These are phyloP conservation scores for Porites divaricata DNA, from an alignment of 92 coral and sea anemone genomes.

Conservation along the genomic window DNA sequence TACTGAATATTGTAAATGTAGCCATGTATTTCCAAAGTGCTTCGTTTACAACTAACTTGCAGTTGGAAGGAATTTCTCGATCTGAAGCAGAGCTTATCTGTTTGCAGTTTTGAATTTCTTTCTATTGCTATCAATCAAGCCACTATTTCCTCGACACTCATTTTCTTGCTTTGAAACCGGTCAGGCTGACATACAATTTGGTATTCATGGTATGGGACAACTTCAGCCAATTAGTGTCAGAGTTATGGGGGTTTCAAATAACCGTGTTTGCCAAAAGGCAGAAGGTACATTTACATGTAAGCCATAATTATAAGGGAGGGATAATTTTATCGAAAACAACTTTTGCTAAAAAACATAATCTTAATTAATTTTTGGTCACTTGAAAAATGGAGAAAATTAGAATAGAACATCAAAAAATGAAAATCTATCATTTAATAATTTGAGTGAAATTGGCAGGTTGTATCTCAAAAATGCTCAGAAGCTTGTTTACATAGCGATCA, in stretches of 20 bases:
- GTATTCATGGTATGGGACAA: constrained; percentile 22
- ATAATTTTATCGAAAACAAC: neutral
- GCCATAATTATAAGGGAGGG: neutral
- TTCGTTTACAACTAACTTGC: constrained; percentile 15
- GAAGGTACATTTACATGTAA: neutral
- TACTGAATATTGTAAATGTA: constrained; percentile 29
- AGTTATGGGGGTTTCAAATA: neutral
- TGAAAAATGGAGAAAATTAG: neutral
- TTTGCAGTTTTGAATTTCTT: neutral
- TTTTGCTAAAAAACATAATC: neutral
- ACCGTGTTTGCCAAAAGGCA: constrained; percentile 5
- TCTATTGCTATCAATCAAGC: constrained; percentile 9
- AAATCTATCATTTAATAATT: neutral
- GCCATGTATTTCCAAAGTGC: constrained; percentile 2
- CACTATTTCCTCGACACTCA: neutral
- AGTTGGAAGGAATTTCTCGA: neutral
- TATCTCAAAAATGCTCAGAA: neutral
- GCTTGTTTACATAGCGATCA: neutral
- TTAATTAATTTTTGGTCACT: neutral
- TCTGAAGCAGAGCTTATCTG: constrained; percentile 18
- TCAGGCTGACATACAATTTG: neutral
- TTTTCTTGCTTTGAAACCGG: constrained; percentile 2
- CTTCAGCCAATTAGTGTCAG: constrained; percentile 1
- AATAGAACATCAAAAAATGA: neutral
- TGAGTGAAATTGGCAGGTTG: neutral